Percentiles rank a stretch among this genome's conserved stretches.
These are phyloP conservation scores for Drosophila austrosaltans DNA, from an alignment of 2,888 invertebrate species.

Conservation along the genomic window DNA sequence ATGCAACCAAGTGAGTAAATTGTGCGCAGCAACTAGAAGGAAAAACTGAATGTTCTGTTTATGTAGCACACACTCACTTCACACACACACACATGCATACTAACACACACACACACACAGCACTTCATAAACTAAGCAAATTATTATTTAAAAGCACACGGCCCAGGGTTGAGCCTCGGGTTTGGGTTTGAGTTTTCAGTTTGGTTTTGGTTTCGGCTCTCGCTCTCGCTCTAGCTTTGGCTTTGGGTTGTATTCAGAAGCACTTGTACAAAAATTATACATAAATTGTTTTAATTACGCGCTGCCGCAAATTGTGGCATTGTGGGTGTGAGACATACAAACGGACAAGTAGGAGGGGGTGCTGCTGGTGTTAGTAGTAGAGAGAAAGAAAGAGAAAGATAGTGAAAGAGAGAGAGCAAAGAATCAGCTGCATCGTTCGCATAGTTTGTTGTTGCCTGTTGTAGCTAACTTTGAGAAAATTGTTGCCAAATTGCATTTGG, in stretches of 20 bases:
- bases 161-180: constrained; percentile 53
- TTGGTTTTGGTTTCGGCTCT: constrained; percentile 28
- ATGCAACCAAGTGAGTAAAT: constrained; percentile 78
- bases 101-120: constrained; percentile 21
- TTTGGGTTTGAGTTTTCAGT: constrained; percentile 31
- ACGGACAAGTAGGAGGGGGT: background rate
- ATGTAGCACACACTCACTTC: constrained; percentile 63
- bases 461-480: constrained; percentile 70
- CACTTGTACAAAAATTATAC: constrained; percentile 75
- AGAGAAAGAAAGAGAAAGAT: background rate
- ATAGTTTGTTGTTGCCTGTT: constrained; percentile 47
- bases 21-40: constrained; percentile 64
- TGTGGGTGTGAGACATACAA: constrained; percentile 19
- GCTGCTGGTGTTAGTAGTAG: too few species aligned
- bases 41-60: constrained; percentile 67
- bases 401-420: background rate
- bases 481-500: constrained; percentile 74
- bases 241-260: constrained; percentile 43
- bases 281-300: constrained; percentile 79
- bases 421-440: constrained; percentile 36
- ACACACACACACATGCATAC: constrained; percentile 35
- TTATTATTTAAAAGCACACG: constrained; percentile 76
- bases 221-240: background rate
- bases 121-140: constrained; percentile 77
- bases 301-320: constrained; percentile 75